A percentile compares a stretch with the other conserved stretches of the same genome.
Conservation (phyloP, 1,140 invertebrate species). For the Littorina saxatilis region DNA sequence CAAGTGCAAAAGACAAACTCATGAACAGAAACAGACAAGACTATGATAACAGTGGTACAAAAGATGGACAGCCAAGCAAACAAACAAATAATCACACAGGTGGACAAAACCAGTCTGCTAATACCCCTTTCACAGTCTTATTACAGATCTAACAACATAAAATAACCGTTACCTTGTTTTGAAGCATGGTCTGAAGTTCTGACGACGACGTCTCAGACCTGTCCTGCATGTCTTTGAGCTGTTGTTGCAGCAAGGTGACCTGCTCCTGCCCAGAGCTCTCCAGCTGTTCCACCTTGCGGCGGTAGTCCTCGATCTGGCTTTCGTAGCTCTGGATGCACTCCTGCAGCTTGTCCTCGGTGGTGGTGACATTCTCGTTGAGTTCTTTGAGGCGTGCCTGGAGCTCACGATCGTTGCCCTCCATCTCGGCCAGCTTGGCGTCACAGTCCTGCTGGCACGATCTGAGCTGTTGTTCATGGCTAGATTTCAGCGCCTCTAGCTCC, state of each 20-base stretch:
- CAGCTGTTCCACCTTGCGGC: constrained; percentile 61
- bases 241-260: constrained; percentile 61
- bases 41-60: too few species aligned
- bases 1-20: too few species aligned
- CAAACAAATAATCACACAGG: too few species aligned
- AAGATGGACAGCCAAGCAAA: too few species aligned
- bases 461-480: constrained; percentile 5
- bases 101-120: too few species aligned
- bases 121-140: too few species aligned
- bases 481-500: not conserved
- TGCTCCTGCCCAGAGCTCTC: constrained; percentile 60
- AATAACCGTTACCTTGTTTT: constrained; percentile 33
- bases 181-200: constrained; percentile 54
- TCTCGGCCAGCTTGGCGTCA: constrained; percentile 37
- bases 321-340: constrained; percentile 69
- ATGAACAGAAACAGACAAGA: too few species aligned
- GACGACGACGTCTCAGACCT: constrained; percentile 51
- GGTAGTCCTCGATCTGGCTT: constrained; percentile 70
- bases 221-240: constrained; percentile 55
- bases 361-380: constrained; percentile 64
- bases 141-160: too few species aligned
- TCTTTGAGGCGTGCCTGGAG: constrained; percentile 64
- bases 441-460: constrained; percentile 15
- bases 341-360: constrained; percentile 63
- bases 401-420: constrained; percentile 61